Conservation (phyloP, 2,113 vertebrate species). For the Caretta caretta region DNA sequence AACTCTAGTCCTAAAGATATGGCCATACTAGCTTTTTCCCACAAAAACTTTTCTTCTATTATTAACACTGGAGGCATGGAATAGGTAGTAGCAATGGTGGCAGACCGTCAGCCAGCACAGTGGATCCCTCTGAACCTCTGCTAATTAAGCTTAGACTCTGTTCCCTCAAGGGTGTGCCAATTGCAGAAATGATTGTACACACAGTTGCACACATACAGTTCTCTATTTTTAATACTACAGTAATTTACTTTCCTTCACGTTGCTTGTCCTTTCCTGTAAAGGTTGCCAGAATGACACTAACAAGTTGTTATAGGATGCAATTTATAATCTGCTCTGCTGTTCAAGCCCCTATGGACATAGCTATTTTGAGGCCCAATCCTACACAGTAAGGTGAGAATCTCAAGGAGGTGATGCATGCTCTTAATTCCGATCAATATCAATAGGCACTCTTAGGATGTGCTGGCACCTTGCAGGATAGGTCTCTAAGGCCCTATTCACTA, state of each 20-base stretch:
- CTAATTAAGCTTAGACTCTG: neutral
- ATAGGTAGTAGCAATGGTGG: neutral
- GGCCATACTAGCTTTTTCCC: neutral
- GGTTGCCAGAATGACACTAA: neutral
- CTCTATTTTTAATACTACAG: neutral
- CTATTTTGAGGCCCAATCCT: neutral
- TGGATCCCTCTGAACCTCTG: neutral
- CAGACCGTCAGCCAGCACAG: accelerated
- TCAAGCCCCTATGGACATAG: neutral
- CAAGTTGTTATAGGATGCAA: neutral
- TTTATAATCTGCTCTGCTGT: accelerated
- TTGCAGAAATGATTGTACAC: neutral
- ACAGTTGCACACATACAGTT: neutral
- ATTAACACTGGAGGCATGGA: neutral
- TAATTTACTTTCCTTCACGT: neutral
- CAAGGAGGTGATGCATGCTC: neutral
- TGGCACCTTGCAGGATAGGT: neutral
- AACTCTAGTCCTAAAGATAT: neutral
- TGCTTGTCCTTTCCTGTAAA: neutral
- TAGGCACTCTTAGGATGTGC: neutral
- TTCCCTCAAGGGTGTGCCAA: neutral
- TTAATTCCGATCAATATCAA: conserved; percentile 2
- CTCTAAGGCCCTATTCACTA: neutral
- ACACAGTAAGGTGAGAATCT: neutral
- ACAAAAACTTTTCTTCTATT: neutral